phyloP scores from a whole-genome alignment of 2,113 vertebrate species.

The Rattus rattus region DNA sequence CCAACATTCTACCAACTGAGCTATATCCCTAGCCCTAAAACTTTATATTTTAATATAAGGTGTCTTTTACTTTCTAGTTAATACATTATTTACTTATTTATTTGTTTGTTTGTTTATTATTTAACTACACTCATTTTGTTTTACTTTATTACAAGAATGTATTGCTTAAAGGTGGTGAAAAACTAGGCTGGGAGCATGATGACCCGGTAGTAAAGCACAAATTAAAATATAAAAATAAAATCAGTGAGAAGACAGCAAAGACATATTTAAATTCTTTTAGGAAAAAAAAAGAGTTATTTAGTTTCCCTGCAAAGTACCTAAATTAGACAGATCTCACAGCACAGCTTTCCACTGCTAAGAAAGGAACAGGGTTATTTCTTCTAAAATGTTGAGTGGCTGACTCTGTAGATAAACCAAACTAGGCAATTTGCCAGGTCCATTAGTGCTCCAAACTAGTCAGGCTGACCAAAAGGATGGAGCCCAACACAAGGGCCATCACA shows the following conservation, averaged over 20 bases:
- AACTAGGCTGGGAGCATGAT: not conserved
- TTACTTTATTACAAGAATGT: not conserved
- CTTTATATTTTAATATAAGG: not conserved
- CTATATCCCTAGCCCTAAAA: not conserved
- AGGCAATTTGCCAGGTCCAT: not conserved
- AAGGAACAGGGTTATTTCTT: not conserved
- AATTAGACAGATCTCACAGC: constrained; percentile 31
- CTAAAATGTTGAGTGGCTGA: not conserved
- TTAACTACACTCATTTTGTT: not conserved
- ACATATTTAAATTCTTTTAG: not conserved
- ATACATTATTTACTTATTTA: not conserved
- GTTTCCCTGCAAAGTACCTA: constrained; percentile 30
- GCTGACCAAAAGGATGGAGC: not conserved
- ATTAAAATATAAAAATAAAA: not conserved
- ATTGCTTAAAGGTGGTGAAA: not conserved
- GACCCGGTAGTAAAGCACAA: not conserved
- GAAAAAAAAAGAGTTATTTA: not conserved
- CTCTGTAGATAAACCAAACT: not conserved
- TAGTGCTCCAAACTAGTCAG: not conserved
- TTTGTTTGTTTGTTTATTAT: too few relatives aligned
- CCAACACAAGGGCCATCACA: constrained; percentile 10
- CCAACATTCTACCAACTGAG: not conserved
- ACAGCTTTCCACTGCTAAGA: not conserved
- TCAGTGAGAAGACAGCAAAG: not conserved
- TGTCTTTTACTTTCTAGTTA: not conserved